Base-by-base conservation (phyloP, 2,797 vertebrate genomes). In the Crocodylus rhombifer region DNA sequence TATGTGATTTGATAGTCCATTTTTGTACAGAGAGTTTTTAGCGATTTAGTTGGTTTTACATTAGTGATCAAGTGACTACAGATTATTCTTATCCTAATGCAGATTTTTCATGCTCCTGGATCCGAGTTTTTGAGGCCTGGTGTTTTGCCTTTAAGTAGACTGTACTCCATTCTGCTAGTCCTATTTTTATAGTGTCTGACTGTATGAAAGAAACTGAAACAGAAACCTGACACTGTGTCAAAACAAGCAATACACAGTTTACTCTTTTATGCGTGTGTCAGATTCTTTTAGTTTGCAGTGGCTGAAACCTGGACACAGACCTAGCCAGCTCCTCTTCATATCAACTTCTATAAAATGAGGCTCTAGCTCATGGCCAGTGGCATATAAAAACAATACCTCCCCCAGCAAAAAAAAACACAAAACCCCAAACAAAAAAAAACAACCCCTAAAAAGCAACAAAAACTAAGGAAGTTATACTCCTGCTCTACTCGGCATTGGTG, bases 181-280 rank as follows among this genome's bases (percentile, higher is more conserved):
- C 69, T 80, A 56, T 80, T 71, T 36, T 63, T 42, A 6, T 13
- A 60, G 56, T 62, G 69, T 26, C 20, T 14, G 13, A 23, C 23
- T 56, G 20, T 62, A 79, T 28, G 26, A 63, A 67, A 64, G 55
- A 65, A 83, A 25, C 4, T 0, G 61, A 80, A 87, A 21, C 64
- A 21, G 13, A 77, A 80, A 21, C 64, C 25, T 65, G 0, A 1
- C 58, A 77, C 28, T 0, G 0, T 56, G 58, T 60, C 64, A 26
- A 51, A 0, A 0, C 5, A 25, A 71, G 76, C 26, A 87, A 4
- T 42, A 42, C 0, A 2, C 13, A 14, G 36, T 36, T 80, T 87
- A 13, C 57, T 28, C 23, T n/a, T 71, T 71, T 71, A 42, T 14
- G 30, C 42, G 23, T n/a, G 28, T 62, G 51, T 51, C 20, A n/a